phyloP scores from a whole-genome alignment of 1,140 invertebrate species.

The Samia ricini region DNA sequence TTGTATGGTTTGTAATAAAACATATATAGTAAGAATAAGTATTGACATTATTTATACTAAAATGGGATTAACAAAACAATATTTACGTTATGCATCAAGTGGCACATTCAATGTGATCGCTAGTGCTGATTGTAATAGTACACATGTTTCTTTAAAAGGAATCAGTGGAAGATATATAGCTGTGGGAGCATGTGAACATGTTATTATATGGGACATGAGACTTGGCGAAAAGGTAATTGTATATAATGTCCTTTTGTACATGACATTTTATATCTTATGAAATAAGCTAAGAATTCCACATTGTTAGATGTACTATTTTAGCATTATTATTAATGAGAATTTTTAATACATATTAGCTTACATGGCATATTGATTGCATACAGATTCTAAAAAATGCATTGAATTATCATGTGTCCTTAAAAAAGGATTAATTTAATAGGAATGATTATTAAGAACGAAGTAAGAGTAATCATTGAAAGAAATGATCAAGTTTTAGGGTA shows the following conservation, averaged over 20 bases:
- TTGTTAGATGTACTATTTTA: no score
- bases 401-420: no score
- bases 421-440: no score
- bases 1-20: not conserved
- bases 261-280: not conserved
- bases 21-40: not conserved
- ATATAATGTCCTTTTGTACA: not conserved
- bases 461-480: no score
- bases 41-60: slow-evolving; percentile 20
- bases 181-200: slow-evolving; percentile 93
- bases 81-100: slow-evolving; percentile 91
- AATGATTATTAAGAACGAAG: no score
- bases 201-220: slow-evolving; percentile 95
- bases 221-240: slow-evolving; percentile 89
- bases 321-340: no score
- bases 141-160: slow-evolving; percentile 86
- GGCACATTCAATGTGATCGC: slow-evolving; percentile 92
- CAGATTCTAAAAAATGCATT: no score
- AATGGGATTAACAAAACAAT: slow-evolving; percentile 98
- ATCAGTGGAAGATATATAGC: slow-evolving; percentile 91
- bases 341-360: no score
- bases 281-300: no score
- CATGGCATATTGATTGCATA: no score
- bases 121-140: slow-evolving; percentile 86
- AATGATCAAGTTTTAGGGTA: no score